Evolutionary conservation across 2,888 invertebrate species (phyloP), one percentile per base, ranked within the genome.

Genomic region (Cremastobaeus sp.): DNA sequence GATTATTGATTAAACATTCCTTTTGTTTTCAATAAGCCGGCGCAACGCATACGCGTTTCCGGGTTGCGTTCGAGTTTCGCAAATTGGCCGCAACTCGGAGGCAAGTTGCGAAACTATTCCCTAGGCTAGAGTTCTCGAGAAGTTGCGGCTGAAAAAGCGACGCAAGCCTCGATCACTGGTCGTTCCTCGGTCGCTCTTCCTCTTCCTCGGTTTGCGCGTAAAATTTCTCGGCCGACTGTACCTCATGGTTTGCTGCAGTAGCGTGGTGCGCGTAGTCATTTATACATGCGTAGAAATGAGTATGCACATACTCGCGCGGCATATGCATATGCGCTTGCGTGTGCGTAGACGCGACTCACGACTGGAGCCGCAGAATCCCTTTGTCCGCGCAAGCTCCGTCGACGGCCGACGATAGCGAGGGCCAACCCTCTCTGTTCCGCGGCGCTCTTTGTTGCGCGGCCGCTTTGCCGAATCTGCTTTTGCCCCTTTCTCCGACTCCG

Each of bases 311-410:
- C 73, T 60, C 64, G 48, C 47, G 50, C 54, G 54, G 43, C 48
- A 47, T 57, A 55, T 71, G 73, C 57, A 73, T 73, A 66, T 73
- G 69, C 74, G 76, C 76, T 74, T 75, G 69, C 80, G 80, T 82
- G 81, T 82, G 84, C 82, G 83, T 80, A 77, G 73, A 77, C 77
- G 76, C 79, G 78, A 81, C 80, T 80, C 77, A 76, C 79, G 78
- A 81, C 80, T 80, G 82, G 79, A 86, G 85, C 85, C 84, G 82
- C 86, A 85, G 86, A 85, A 85, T 86, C 86, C 81, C 86, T 86
- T 86, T 86, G 86, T 86, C 83, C 84, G 84, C 85, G 84, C 85
- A 86, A 84, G 81, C 86, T 85, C 85, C 83, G 83, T 78, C n/a
- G n/a, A n/a, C n/a, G n/a, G n/a, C n/a, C 76, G 79, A 77, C 77